Conservation (phyloP, 2,888 invertebrate species). For the Tethea ocularis region DNA sequence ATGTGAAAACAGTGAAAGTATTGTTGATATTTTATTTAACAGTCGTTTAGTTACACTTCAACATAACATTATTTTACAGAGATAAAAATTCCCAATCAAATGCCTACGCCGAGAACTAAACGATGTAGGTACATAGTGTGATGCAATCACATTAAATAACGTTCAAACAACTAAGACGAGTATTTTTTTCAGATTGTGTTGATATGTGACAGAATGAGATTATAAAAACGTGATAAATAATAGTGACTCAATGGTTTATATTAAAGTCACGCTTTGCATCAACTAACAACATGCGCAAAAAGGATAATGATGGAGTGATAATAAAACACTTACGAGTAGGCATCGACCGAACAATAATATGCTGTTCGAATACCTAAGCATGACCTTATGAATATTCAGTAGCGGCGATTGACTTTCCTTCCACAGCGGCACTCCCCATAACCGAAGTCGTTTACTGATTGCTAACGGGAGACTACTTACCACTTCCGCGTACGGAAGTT, state of each 20-base stretch:
- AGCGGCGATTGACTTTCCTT: slow-evolving; percentile 69
- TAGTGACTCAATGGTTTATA: not conserved
- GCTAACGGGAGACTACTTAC: slow-evolving; percentile 54
- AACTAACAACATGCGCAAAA: not conserved
- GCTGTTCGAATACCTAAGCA: slow-evolving; percentile 61
- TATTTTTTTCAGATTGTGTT: no score
- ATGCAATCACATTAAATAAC: not conserved
- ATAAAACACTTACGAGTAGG: no score
- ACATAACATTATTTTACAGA: not conserved
- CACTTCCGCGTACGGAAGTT: slow-evolving; percentile 49
- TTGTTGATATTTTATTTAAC: not conserved
- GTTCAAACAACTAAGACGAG: not conserved
- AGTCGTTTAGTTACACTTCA: not conserved
- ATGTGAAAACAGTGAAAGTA: slow-evolving; percentile 5
- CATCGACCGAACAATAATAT: slow-evolving; percentile 68
- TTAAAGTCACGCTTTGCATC: not conserved
- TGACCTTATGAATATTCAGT: slow-evolving; percentile 73
- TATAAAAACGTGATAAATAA: not conserved
- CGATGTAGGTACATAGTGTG: not conserved
- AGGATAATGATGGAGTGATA: not conserved
- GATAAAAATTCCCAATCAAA: not conserved
- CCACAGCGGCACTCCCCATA: slow-evolving; percentile 53
- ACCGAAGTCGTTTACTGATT: slow-evolving; percentile 44
- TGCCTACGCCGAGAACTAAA: not conserved
- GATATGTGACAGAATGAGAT: not conserved